Base-by-base conservation (phyloP, 2,113 vertebrate genomes). In the Columba janthina region DNA sequence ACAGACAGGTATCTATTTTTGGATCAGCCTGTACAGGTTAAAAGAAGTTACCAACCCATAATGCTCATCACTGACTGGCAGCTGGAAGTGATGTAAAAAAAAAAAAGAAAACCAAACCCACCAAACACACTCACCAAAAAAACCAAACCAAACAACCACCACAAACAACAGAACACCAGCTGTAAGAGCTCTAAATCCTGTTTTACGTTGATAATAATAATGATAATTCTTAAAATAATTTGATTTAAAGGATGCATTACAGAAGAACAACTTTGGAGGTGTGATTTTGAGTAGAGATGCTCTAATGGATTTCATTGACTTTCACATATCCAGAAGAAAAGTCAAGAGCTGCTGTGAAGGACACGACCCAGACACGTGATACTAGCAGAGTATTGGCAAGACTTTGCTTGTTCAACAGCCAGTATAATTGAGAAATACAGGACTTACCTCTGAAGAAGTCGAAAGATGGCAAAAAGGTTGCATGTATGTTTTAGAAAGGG, bases 11-110 rank as follows among this genome's bases (percentile, higher is more conserved):
- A 40, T 40, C 26, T 88, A 40, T 57, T 85, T 93, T 57, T 69
- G 71, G 38, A 85, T 57, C 44, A 94, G 78, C 7, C 44, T 67
- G 9, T 29, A 81, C 1, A 4, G 20, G 12, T 89, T 82, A 85
- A 46, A 91, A 91, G 57, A 84, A 75, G 14, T 28, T 72, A 75
- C 20, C 60, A 81, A 82, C 6, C 24, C 70, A 78, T 74, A 93
- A 79, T 36, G 21, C 24, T 82, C 73, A 89, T 34, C 29, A 61
- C 18, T 89, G 62, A 56, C 53, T 32, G 79, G 40, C 21, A 88
- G 57, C 32, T 82, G 36, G 32, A 88, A 85, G 40, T 40, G 64
- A 88, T 31, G 58, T 77, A 29, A 28, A 58, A 56, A 71, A 65
- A n/a, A 11, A 18, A 9, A 3, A 32, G 7, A 14, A 12, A 14